phyloP scores from a whole-genome alignment of 2,888 invertebrate genomes.

The Noctua janthina region DNA sequence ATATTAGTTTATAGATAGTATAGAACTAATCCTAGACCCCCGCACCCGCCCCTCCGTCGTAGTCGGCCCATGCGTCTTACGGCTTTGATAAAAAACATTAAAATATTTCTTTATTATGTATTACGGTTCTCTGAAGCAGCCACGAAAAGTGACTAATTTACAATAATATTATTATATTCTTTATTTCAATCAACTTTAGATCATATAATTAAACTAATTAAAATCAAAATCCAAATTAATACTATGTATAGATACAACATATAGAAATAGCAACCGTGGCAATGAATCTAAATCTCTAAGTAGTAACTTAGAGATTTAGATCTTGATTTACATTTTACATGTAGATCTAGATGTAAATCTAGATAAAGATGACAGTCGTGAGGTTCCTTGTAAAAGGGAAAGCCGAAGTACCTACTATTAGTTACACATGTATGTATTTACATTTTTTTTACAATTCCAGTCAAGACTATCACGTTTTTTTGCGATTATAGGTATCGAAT shows the following conservation, averaged over 20 bases:
- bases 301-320: neutral
- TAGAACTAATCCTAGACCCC: neutral
- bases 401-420: neutral
- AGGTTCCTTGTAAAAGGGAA: no score
- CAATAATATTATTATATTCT: no score
- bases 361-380: neutral
- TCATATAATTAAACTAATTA: no score
- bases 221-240: no score
- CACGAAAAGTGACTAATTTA: neutral
- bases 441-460: neutral
- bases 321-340: neutral
- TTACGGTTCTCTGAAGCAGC: neutral
- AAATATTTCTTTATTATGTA: neutral
- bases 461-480: neutral
- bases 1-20: neutral
- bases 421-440: neutral
- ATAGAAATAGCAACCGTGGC: neutral
- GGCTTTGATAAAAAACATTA: neutral
- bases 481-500: neutral
- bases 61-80: neutral
- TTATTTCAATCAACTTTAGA: no score
- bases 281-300: no score
- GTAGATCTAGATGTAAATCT: neutral
- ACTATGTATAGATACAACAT: no score
- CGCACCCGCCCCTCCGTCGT: neutral